Base-by-base conservation (phyloP, 2,888 invertebrate species). In the Eumacrocentrus americanus region DNA sequence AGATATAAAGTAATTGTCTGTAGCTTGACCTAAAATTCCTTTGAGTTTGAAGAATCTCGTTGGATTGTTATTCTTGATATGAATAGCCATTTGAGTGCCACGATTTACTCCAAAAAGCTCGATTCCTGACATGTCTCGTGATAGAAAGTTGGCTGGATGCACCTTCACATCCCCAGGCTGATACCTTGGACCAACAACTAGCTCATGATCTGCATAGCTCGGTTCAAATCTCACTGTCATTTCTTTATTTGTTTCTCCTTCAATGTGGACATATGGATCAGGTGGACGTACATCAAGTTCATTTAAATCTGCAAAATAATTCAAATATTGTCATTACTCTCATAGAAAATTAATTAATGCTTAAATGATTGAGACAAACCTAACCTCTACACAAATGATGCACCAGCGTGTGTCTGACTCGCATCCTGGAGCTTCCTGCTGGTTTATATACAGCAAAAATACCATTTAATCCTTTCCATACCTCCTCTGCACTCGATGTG, bases 381-480 rank as follows among this genome's bases (percentile, higher is more conserved):
- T 83, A 83, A 91, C 92, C 91, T 85, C 83, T 82, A 73, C 88
- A 88, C 60, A 92, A 75, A 75, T 90, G 89, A 37, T 82, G 76
- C 62, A 87, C 79, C 44, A 92, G 80, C 2, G 84, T 85, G 50
- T 83, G 81, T 70, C 86, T 84, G 0, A 90, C 81, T 71, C 83
- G 83, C 16, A 73, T 73, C 0, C 86, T 79, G 40, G 84, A 81
- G 34, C 88, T 82, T 53, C 86, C 86, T 0, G 88, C 77, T 11
- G 93, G 92, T 79, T 95, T 95, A 70, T 90, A 93, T 11, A 94
- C 82, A 79, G 91, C 91, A 62, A 92, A 82, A 5, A 94, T 73
- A 22, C 94, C 94, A 80, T 89, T 90, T 53, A 95, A 76, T 23
- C 83, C 76, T 69, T 85, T 88, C 82, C 87, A 92, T 2, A 89